phyloP scores from a whole-genome alignment of 2,888 invertebrate genomes.

The Clistopyga incitator region DNA sequence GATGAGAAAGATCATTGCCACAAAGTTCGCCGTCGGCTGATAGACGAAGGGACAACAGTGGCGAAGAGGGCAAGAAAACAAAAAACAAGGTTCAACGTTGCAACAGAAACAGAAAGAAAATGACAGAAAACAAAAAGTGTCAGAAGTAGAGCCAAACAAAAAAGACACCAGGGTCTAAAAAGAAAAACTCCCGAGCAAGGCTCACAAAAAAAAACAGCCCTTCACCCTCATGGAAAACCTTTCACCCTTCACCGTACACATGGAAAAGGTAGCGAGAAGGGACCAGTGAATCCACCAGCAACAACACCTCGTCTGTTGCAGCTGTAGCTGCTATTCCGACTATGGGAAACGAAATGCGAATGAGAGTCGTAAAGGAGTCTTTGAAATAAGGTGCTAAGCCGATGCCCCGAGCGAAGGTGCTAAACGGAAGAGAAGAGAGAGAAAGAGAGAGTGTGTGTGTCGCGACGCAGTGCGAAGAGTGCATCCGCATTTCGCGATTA shows the following conservation, averaged over 20 bases:
- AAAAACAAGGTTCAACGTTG: conserved; percentile 2
- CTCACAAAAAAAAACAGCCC: conserved; percentile 47
- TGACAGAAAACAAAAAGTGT: conserved; percentile 11
- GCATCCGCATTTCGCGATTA: conserved; percentile 12
- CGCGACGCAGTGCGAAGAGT: conserved; percentile 1
- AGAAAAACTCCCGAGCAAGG: conserved; percentile 31
- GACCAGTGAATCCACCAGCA: conserved; percentile 39
- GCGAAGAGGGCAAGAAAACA: too few species aligned
- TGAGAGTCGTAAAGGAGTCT: conserved; percentile 62
- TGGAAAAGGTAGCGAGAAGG: conserved; percentile 1
- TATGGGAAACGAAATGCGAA: conserved; percentile 52
- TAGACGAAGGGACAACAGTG: background rate
- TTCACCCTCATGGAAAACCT: conserved; percentile 15
- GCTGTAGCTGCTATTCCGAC: conserved; percentile 11
- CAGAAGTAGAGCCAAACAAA: background rate
- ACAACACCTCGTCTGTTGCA: background rate
- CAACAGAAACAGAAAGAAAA: conserved; percentile 10
- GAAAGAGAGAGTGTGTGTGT: conserved; percentile 33
- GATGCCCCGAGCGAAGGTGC: conserved; percentile 56
- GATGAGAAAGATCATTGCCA: conserved; percentile 39
- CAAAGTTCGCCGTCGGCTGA: conserved; percentile 7
- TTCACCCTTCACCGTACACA: too few species aligned
- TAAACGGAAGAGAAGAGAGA: conserved; percentile 57
- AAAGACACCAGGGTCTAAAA: conserved; percentile 31
- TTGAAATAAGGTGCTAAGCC: conserved; percentile 63